These are phyloP conservation scores for Diabrotica virgifera DNA, from an alignment of 1,140 invertebrate species.

Conservation along the genomic window DNA sequence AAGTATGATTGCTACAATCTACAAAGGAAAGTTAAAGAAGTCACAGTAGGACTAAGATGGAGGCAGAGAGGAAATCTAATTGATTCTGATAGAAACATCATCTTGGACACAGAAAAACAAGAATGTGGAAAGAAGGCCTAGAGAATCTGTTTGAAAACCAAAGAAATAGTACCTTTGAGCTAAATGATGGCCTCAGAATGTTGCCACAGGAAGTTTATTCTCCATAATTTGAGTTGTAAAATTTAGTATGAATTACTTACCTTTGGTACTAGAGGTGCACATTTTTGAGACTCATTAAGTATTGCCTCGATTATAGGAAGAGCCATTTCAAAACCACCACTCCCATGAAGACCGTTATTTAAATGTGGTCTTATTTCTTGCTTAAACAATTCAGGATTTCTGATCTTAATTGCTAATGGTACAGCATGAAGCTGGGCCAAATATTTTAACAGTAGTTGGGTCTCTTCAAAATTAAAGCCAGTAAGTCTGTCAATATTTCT, in stretches of 20 bases:
- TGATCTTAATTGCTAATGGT: conserved; percentile 50
- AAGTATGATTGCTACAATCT: too few species aligned
- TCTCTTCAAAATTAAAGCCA: conserved; percentile 51
- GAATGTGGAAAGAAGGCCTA: too few species aligned
- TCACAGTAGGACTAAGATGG: too few species aligned
- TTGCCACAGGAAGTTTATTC: too few species aligned
- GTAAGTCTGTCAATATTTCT: conserved; percentile 46
- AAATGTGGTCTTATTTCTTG: conserved; percentile 40
- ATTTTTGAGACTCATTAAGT: conserved; percentile 6
- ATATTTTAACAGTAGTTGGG: conserved; percentile 43
- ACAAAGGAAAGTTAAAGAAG: too few species aligned
- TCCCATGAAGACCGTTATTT: neutral
- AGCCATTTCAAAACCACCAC: neutral
- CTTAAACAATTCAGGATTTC: conserved; percentile 50
- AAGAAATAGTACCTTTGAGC: too few species aligned
- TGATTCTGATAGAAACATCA: too few species aligned
- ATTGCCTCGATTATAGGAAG: neutral
- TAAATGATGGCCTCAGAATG: too few species aligned
- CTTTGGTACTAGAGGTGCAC: conserved; percentile 10
- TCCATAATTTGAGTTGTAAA: too few species aligned
- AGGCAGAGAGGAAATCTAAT: too few species aligned
- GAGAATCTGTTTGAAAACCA: too few species aligned
- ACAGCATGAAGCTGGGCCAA: conserved; percentile 55
- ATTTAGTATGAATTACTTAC: neutral
- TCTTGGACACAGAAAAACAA: too few species aligned